A percentile compares a stretch with the other conserved stretches of the same genome.
Conservation (phyloP, 2,113 vertebrate genomes). For the Dicerorhinus sumatrensis region DNA sequence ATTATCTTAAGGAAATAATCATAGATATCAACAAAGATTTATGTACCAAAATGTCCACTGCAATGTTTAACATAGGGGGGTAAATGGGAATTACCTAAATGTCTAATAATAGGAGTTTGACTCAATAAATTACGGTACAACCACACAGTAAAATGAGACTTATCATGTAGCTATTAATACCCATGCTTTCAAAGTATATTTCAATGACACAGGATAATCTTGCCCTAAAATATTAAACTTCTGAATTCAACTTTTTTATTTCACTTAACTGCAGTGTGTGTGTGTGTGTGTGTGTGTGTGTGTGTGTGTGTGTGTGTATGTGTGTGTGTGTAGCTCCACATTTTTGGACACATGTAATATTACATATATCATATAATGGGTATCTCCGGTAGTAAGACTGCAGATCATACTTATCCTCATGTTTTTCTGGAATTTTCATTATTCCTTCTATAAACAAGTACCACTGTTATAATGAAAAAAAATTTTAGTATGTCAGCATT, state of each 20-base stretch:
- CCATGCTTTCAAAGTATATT: constrained; percentile 6
- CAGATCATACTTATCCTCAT: background rate
- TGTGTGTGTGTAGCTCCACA: background rate
- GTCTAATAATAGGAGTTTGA: background rate
- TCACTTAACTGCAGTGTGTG: background rate
- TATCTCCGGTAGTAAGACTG: background rate
- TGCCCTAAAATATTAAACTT: constrained; percentile 41
- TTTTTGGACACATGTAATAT: background rate
- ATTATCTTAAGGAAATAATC: constrained; percentile 34
- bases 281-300: background rate
- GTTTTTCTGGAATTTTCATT: constrained; percentile 37
- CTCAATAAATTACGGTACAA: background rate
- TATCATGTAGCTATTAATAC: background rate
- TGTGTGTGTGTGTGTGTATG: no score
- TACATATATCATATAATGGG: background rate
- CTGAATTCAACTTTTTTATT: constrained; percentile 7
- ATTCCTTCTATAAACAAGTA: background rate
- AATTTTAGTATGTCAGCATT: background rate
- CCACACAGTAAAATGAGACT: background rate
- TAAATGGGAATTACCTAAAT: background rate
- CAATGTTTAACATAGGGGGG: background rate
- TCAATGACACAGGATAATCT: constrained; percentile 3
- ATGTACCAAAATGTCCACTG: background rate
- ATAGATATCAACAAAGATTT: background rate
- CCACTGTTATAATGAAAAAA: background rate